phyloP scores from a whole-genome alignment of 2,797 vertebrate species.

The Sebastes diaconus region DNA sequence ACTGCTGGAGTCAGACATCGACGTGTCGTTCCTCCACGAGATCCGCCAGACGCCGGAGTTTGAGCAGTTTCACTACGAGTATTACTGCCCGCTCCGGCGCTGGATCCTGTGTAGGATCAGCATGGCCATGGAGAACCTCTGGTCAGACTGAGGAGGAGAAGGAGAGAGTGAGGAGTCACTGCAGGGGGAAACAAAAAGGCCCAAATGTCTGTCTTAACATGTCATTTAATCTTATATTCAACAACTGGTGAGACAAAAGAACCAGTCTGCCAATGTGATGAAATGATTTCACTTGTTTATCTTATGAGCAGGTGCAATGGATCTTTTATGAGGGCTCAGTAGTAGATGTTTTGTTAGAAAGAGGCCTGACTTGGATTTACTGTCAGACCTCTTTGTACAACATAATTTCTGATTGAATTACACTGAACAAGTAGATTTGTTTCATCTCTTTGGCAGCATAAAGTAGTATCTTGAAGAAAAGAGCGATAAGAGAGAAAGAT shows the following conservation, averaged over 20 bases:
- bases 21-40: constrained; percentile 96
- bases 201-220: constrained; percentile 64
- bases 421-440: background rate
- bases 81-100: constrained; percentile 94
- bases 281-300: constrained; percentile 14
- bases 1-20: constrained; percentile 95
- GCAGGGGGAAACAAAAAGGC: constrained; percentile 5
- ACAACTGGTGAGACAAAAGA: constrained; percentile 6
- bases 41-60: constrained; percentile 97
- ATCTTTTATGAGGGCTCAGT: background rate
- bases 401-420: background rate
- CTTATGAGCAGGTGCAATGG: background rate
- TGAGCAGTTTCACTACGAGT: constrained; percentile 96
- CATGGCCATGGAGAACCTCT: constrained; percentile 86
- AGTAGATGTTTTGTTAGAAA: constrained; percentile 1
- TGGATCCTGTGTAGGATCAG: constrained; percentile 93
- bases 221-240: constrained; percentile 43
- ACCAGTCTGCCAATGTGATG: constrained; percentile 18
- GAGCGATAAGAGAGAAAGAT: background rate
- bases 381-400: background rate
- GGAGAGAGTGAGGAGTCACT: constrained; percentile 15
- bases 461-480: background rate
- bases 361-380: background rate
- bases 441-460: constrained; percentile 32
- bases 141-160: constrained; percentile 83